Percentiles rank a stretch among this genome's conserved stretches.
These are phyloP conservation scores for Acanthurus leucopareius DNA, from an alignment of 2,797 vertebrate genomes.

Conservation along the genomic window DNA sequence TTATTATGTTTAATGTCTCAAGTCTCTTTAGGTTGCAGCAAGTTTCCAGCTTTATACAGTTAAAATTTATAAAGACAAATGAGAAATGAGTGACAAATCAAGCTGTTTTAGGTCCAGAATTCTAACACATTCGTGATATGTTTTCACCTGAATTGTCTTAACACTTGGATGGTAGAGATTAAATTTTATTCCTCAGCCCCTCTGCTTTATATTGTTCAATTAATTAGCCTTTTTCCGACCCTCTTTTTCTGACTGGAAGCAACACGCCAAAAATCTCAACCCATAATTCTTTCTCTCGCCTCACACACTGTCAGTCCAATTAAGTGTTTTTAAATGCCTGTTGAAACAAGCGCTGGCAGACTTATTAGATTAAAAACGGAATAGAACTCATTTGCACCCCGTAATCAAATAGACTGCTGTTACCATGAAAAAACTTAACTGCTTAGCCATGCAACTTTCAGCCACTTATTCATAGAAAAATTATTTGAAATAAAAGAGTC, in stretches of 20 bases:
- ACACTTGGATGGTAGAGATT: slow-evolving; percentile 4
- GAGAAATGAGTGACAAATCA: too few relatives aligned
- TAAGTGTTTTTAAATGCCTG: slow-evolving; percentile 77
- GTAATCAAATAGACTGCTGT: slow-evolving; percentile 76
- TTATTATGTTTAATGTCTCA: neutral
- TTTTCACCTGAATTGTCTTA: slow-evolving; percentile 21
- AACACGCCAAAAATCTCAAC: slow-evolving; percentile 49
- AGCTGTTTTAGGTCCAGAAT: slow-evolving; percentile 10
- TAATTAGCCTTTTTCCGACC: slow-evolving; percentile 51
- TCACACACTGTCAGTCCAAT: slow-evolving; percentile 74
- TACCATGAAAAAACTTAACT: slow-evolving; percentile 50
- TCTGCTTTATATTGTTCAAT: slow-evolving; percentile 54
- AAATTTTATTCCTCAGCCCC: slow-evolving; percentile 43
- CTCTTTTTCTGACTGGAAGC: slow-evolving; percentile 45
- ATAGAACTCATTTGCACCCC: slow-evolving; percentile 73
- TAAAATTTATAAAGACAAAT: neutral
- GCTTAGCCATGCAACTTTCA: slow-evolving; percentile 68
- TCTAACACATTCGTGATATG: neutral
- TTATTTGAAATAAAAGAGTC: slow-evolving; percentile 61
- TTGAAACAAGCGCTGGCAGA: slow-evolving; percentile 76
- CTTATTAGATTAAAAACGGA: slow-evolving; percentile 77
- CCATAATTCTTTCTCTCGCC: slow-evolving; percentile 58
- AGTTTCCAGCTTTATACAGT: neutral
- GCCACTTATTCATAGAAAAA: slow-evolving; percentile 69
- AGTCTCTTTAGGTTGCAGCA: neutral